A percentile compares a stretch with the other conserved stretches of the same genome.
Conservation (phyloP, 2,113 vertebrate species). For the Accipiter cooperii region DNA sequence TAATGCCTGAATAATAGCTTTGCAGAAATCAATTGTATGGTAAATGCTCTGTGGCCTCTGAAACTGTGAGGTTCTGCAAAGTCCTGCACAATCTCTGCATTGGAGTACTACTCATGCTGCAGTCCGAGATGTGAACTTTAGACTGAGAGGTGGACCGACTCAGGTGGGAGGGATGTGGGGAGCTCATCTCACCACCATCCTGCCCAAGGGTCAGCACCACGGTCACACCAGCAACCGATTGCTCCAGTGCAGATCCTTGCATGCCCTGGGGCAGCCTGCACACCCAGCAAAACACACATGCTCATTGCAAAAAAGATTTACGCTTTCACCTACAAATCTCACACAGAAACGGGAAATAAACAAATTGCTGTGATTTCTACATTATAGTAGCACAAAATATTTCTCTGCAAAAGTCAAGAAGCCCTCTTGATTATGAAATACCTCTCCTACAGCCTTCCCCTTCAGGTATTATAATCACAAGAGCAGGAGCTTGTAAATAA, state of each 20-base stretch:
- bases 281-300: background rate
- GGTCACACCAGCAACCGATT: background rate
- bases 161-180: fast-evolving
- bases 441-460: background rate
- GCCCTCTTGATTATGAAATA: background rate
- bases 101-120: background rate
- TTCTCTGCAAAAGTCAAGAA: background rate
- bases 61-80: background rate
- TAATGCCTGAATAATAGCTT: background rate
- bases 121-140: background rate
- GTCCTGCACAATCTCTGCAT: background rate
- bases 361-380: background rate
- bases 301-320: background rate
- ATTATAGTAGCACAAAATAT: background rate
- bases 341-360: background rate
- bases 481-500: background rate
- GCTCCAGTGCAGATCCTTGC: fast-evolving
- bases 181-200: background rate
- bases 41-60: background rate
- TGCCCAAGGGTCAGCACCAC: background rate
- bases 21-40: fast-evolving
- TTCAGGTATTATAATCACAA: background rate
- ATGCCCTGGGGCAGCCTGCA: fast-evolving
- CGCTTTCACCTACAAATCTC: background rate
- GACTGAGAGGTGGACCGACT: background rate